Evolutionary conservation across 2,113 vertebrate species (phyloP).

Genomic region (Alosa alosa): DNA sequence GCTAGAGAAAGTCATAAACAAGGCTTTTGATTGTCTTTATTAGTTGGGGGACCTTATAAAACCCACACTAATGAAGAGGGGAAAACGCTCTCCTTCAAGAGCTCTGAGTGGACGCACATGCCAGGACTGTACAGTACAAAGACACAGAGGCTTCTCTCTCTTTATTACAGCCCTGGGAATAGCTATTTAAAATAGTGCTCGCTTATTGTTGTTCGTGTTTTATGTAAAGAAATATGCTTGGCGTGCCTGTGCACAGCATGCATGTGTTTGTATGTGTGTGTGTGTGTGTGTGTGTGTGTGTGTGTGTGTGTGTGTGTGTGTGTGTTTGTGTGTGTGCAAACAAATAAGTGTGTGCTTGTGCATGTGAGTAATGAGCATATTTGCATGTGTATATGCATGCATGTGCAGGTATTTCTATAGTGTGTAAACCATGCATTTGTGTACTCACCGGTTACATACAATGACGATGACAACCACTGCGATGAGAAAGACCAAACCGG

Average conservation of each 20-base stretch:
- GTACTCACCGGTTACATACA: slow-evolving; percentile 88
- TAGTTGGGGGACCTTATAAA: slow-evolving; percentile 26
- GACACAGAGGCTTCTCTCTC: neutral
- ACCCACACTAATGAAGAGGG: slow-evolving; percentile 37
- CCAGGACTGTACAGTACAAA: neutral
- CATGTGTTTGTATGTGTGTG: neutral
- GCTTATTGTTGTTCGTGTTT: neutral
- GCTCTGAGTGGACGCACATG: neutral
- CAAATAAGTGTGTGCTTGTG: neutral
- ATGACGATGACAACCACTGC: slow-evolving; percentile 91
- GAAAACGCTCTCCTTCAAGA: slow-evolving; percentile 10
- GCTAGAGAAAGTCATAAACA: neutral
- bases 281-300: neutral
- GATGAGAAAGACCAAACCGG: slow-evolving; percentile 91
- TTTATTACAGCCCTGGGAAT: neutral
- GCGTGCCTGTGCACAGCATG: neutral
- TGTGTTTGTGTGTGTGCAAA: neutral
- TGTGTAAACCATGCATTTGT: neutral
- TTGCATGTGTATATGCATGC: no score
- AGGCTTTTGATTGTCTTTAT: slow-evolving; percentile 27
- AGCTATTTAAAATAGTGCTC: neutral
- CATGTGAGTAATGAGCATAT: no score
- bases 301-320: neutral
- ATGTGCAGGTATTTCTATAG: no score
- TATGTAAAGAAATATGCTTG: neutral